phyloP scores from a whole-genome alignment of 2,797 vertebrate genomes.

The Notamacropus eugenii region DNA sequence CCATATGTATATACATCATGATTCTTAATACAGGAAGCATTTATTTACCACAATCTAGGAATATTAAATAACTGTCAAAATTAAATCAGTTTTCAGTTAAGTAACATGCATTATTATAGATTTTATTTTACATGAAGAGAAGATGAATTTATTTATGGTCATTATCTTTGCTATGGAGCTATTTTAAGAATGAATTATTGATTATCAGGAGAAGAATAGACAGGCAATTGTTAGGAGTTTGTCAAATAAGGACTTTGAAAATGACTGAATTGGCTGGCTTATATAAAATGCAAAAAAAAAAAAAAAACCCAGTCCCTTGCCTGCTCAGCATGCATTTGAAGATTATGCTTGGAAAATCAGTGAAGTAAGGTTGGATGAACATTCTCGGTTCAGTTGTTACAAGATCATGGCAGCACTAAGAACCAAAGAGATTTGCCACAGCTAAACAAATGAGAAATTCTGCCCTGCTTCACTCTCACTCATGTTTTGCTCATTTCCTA shows the following conservation, averaged over 20 bases:
- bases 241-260: constrained; percentile 56
- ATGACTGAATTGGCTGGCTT: constrained; percentile 36
- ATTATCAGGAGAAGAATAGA: constrained; percentile 72
- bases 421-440: constrained; percentile 47
- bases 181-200: constrained; percentile 80
- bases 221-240: constrained; percentile 54
- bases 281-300: constrained; percentile 44
- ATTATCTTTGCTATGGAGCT: constrained; percentile 74
- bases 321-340: constrained; percentile 30
- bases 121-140: constrained; percentile 81
- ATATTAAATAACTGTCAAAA: constrained; percentile 81
- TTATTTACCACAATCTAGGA: constrained; percentile 80
- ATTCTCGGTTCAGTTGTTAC: constrained; percentile 15
- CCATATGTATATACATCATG: constrained; percentile 40
- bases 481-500: constrained; percentile 44
- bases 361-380: constrained; percentile 55
- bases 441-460: constrained; percentile 58
- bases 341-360: constrained; percentile 44
- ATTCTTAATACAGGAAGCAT: constrained; percentile 71
- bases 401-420: constrained; percentile 31
- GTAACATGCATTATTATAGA: constrained; percentile 75
- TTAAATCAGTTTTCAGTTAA: constrained; percentile 81
- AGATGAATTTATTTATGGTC: constrained; percentile 77
- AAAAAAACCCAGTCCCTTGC: constrained; percentile 18
- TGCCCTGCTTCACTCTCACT: constrained; percentile 26